Base-by-base conservation (phyloP, 2,888 invertebrate species). In the Metacarcinus magister region DNA sequence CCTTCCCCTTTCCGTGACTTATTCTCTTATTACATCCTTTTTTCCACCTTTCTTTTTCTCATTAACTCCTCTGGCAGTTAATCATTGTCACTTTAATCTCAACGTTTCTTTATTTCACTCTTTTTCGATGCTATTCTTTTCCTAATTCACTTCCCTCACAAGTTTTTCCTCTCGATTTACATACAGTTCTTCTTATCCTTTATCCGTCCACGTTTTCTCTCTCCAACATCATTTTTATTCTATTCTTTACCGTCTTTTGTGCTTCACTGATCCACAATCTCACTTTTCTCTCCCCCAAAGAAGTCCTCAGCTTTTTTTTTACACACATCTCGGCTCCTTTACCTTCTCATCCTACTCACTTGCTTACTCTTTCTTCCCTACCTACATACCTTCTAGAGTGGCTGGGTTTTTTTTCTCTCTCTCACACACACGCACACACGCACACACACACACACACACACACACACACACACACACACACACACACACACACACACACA, bases 401-500 rank as follows among this genome's bases (percentile, higher is more conserved):
- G 10, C 54, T 54, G 54, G 1, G 54, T 16, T 54, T 16, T 54
- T 16, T 54, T 16, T 54, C 54, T 54, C 54, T 54, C 54, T 54
- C 54, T 54, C 54, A 13, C 67, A 23, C n/a, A 7, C 67, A 23
- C n/a, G 19, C 23, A 5, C 23, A 23, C 67, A 23, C 67, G 19
- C 67, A 23, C 67, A 23, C 67, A 23, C 39, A 89, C 89, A 89
- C 44, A 89, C 89, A 89, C 89, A 89, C 44, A 44, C 44, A 89
- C 44, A 89, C 44, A 89, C 89, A 91, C 46, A 91, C 43, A 91
- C 91, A 46, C 46, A 91, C 46, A 91, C 91, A 91, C 91, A 91
- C 46, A 91, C 44, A 91, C 91, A 91, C 46, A 46, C 46, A 91
- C 44, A 91, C 46, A 91, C 46, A 91, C n/a, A 91, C 46, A 90